Evolutionary conservation across 2,888 invertebrate species (phyloP).

Genomic region (Drosophila birchii): DNA sequence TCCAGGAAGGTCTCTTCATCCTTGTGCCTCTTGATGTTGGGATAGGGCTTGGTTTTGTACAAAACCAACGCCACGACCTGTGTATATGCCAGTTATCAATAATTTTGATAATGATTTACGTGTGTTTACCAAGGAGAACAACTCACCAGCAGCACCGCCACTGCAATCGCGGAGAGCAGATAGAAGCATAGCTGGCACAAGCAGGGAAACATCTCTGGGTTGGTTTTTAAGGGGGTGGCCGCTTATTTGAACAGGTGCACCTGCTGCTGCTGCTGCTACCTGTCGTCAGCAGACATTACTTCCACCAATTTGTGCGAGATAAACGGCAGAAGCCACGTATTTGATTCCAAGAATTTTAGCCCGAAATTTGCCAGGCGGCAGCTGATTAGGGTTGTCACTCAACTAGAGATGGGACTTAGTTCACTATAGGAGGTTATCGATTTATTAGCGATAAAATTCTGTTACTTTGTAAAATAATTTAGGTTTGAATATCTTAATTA

Average conservation of each 20-base stretch:
- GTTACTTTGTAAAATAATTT: background rate
- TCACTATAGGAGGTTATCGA: background rate
- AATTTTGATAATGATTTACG: constrained; percentile 19
- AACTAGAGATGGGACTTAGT: constrained; percentile 1
- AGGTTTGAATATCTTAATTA: background rate
- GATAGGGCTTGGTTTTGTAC: constrained; percentile 88
- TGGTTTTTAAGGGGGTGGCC: background rate
- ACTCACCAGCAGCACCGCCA: constrained; percentile 22
- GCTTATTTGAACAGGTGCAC: constrained; percentile 10
- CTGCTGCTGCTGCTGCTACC: constrained; percentile 58
- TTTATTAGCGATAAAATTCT: background rate
- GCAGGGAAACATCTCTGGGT: constrained; percentile 51
- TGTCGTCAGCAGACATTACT: constrained; percentile 55
- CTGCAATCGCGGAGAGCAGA: constrained; percentile 37
- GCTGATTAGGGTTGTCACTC: constrained; percentile 49
- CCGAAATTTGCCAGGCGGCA: constrained; percentile 50
- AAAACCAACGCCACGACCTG: constrained; percentile 88
- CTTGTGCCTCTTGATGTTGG: constrained; percentile 88
- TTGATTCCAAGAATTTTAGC: constrained; percentile 45
- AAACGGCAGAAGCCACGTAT: constrained; percentile 48
- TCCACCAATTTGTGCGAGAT: constrained; percentile 43
- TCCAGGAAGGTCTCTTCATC: constrained; percentile 92
- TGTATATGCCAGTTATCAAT: background rate
- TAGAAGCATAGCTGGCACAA: constrained; percentile 54
- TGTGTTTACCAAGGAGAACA: constrained; percentile 8